phyloP scores from a whole-genome alignment of 2,888 invertebrate genomes.

The Cetonia aurata region DNA sequence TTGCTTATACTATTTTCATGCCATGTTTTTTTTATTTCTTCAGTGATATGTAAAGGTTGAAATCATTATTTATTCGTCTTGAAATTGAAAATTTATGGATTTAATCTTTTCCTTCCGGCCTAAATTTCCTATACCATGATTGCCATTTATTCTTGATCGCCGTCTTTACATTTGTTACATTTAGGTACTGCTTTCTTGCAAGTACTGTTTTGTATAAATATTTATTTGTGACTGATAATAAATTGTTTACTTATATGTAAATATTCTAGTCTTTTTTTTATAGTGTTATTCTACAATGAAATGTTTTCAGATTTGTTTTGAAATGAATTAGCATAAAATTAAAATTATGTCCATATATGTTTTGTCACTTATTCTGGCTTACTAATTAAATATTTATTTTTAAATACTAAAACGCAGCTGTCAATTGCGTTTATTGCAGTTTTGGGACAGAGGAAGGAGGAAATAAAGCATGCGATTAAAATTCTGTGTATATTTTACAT shows the following conservation, averaged over 20 bases:
- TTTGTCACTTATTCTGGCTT: too few species aligned
- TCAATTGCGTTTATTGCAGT: too few species aligned
- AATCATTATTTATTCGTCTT: conserved; percentile 8
- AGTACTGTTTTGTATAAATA: conserved; percentile 61
- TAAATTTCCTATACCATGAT: conserved; percentile 36
- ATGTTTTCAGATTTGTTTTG: not conserved
- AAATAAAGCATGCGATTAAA: too few species aligned
- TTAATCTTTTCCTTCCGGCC: conserved; percentile 41
- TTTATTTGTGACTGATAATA: conserved; percentile 64
- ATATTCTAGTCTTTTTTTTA: conserved; percentile 41
- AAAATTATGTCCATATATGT: too few species aligned
- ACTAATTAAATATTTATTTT: too few species aligned
- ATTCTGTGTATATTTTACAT: too few species aligned
- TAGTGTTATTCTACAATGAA: not conserved
- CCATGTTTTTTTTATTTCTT: conserved; percentile 5
- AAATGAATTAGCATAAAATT: too few species aligned
- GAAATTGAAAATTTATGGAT: not conserved
- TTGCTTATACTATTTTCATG: conserved; percentile 21
- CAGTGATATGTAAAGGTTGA: conserved; percentile 1
- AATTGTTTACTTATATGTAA: conserved; percentile 55
- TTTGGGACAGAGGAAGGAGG: too few species aligned
- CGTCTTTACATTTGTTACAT: conserved; percentile 38
- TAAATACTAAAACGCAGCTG: too few species aligned
- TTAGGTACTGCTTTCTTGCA: conserved; percentile 46
- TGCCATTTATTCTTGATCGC: conserved; percentile 13